These are phyloP conservation scores for Torymus tubicola DNA, from an alignment of 2,888 invertebrate genomes.

Conservation along the genomic window DNA sequence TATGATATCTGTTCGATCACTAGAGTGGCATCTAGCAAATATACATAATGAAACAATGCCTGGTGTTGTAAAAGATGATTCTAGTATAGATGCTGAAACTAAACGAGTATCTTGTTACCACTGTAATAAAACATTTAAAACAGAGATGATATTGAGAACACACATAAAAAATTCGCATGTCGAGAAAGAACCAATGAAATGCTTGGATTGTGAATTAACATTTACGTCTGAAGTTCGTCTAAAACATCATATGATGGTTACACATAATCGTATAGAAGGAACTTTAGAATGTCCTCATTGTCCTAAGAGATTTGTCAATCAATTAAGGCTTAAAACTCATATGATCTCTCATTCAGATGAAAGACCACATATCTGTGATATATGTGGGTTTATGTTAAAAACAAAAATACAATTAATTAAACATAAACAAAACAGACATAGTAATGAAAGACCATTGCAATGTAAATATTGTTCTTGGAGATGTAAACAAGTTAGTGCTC, in stretches of 20 bases:
- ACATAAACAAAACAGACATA: slow-evolving; percentile 74
- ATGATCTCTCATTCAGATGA: slow-evolving; percentile 75
- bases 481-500: slow-evolving; percentile 74
- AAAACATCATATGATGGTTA: slow-evolving; percentile 74
- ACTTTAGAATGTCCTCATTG: slow-evolving; percentile 73
- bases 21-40: slow-evolving; percentile 74
- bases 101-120: slow-evolving; percentile 71
- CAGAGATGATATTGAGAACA: slow-evolving; percentile 74
- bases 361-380: slow-evolving; percentile 72
- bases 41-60: slow-evolving; percentile 71
- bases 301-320: slow-evolving; percentile 74
- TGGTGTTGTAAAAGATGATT: slow-evolving; percentile 62
- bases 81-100: slow-evolving; percentile 63
- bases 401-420: slow-evolving; percentile 74
- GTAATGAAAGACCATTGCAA: slow-evolving; percentile 73
- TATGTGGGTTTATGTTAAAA: slow-evolving; percentile 73
- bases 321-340: slow-evolving; percentile 72
- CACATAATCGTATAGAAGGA: slow-evolving; percentile 72
- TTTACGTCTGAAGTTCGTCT: slow-evolving; percentile 73
- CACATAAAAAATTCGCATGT: slow-evolving; percentile 74
- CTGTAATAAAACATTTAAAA: slow-evolving; percentile 74
- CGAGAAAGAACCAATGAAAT: slow-evolving; percentile 73
- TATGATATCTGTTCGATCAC: slow-evolving; percentile 72
- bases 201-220: slow-evolving; percentile 70
- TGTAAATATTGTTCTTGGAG: slow-evolving; percentile 73